Evolutionary conservation across 1,140 invertebrate genomes (phyloP).

Genomic region (Hyphantria cunea): DNA sequence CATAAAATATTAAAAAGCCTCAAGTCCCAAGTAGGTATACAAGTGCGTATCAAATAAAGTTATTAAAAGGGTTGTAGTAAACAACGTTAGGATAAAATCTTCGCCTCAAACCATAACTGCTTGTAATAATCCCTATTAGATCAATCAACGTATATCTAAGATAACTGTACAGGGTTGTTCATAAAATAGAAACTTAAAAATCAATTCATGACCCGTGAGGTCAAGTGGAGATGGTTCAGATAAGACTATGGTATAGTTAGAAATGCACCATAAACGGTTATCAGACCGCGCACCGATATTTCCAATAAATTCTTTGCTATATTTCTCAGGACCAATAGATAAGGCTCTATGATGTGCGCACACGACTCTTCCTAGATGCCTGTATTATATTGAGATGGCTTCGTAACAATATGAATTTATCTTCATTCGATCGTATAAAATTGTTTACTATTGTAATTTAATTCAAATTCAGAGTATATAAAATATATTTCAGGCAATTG

Average conservation of each 20-base stretch:
- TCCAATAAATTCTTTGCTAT: constrained; percentile 71
- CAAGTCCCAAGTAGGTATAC: not conserved
- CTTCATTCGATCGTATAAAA: too few relatives aligned
- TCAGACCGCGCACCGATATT: constrained; percentile 65
- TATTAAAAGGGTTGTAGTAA: not conserved
- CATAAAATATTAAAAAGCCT: not conserved
- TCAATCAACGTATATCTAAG: constrained; percentile 9
- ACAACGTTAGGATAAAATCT: not conserved
- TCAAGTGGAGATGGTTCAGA: constrained; percentile 49
- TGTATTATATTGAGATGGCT: constrained; percentile 34
- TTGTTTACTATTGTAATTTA: too few relatives aligned
- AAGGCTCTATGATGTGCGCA: constrained; percentile 48
- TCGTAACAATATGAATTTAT: constrained; percentile 1
- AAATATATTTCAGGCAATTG: too few relatives aligned
- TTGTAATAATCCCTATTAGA: constrained; percentile 15
- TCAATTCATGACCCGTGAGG: constrained; percentile 68
- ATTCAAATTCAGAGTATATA: too few relatives aligned
- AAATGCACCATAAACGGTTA: constrained; percentile 53
- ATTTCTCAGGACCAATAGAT: constrained; percentile 61
- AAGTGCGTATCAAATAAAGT: not conserved
- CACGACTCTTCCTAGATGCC: constrained; percentile 44
- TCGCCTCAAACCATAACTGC: not conserved
- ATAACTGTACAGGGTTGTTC: constrained; percentile 26
- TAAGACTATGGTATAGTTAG: constrained; percentile 49
- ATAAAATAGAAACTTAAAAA: constrained; percentile 63